These are phyloP conservation scores for Dermolepida albohirtum DNA, from an alignment of 2,888 invertebrate genomes.

Conservation along the genomic window DNA sequence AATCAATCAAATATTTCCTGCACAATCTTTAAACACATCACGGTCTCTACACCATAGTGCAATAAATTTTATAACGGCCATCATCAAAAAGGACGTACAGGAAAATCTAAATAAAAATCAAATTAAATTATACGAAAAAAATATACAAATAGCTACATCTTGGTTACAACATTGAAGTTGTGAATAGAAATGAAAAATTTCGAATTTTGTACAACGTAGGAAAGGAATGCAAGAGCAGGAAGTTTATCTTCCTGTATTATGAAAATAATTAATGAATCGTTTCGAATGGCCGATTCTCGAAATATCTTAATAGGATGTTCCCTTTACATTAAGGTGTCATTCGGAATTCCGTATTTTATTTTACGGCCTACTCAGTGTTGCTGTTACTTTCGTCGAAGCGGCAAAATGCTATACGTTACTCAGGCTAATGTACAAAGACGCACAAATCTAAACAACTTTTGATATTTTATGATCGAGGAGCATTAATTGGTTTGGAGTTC, in stretches of 20 bases:
- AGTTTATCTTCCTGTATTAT: conserved; percentile 39
- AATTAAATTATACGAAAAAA: too few relatives aligned
- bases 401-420: conserved; percentile 4
- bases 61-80: too few relatives aligned
- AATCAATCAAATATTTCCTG: too few relatives aligned
- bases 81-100: too few relatives aligned
- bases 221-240: conserved; percentile 20
- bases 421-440: conserved; percentile 28
- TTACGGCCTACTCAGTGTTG: conserved; percentile 15
- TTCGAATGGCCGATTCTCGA: conserved; percentile 37
- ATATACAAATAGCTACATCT: too few relatives aligned
- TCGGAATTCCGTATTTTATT: conserved; percentile 31
- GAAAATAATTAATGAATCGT: conserved; percentile 38
- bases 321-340: conserved; percentile 37
- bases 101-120: too few relatives aligned
- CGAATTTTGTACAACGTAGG: too few relatives aligned
- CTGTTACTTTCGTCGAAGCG: too few relatives aligned
- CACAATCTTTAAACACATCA: too few relatives aligned
- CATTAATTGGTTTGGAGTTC: conserved; percentile 34
- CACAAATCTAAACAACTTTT: conserved; percentile 36
- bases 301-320: conserved; percentile 39
- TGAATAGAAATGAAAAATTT: conserved; percentile 15
- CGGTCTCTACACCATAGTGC: too few relatives aligned
- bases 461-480: conserved; percentile 33
- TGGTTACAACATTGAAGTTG: too few relatives aligned